Base-by-base conservation (phyloP, 2,113 vertebrate species). In the Tamias sibiricus region DNA sequence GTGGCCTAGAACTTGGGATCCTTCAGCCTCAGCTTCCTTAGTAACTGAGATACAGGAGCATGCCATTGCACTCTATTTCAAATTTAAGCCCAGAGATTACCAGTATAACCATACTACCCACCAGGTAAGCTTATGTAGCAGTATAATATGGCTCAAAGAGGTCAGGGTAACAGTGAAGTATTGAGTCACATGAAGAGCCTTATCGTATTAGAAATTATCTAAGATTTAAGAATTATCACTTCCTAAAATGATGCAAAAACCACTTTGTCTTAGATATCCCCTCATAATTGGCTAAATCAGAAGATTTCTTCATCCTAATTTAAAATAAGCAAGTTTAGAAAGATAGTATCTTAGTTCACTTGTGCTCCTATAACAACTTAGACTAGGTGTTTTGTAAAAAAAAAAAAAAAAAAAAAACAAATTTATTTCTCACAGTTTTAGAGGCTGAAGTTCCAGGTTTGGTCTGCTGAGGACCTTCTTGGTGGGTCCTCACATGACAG, bases 261-360 rank as follows among this genome's bases (percentile, higher is more conserved):
- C 74, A 47, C 52, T 75, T 88, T 85, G 79, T 57, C 26, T 80
- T 24, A 79, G 66, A 59, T 24, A 69, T 68, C 28, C 20, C 37
- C 72, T 90, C 74, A 14, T 80, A 92, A 66, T 85, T 74, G 64
- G 72, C n/a, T 74, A 16, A 94, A 76, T 62, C 24, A 26, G 59
- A 49, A 40, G 66, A 68, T 35, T 74, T 40, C 64, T 24, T 66
- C 30, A 47, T 80, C 91, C 54, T 93, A 54, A 69, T 94, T 76
- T 88, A 66, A 81, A 95, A 64, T 54, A 81, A 87, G 30, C 32
- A 57, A 96, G 40, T 86, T 93, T 0, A 72, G 74, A 85, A 90
- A 86, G 59, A 17, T 8, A 68, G 30, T 69, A 6, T 47, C 11
- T n/a, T 20, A 59, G 35, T 37, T 30, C 6, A 14, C 24, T 8